A percentile compares a stretch with the other conserved stretches of the same genome.
Conservation (phyloP, 2,797 vertebrate species). For the Lacerta agilis region DNA sequence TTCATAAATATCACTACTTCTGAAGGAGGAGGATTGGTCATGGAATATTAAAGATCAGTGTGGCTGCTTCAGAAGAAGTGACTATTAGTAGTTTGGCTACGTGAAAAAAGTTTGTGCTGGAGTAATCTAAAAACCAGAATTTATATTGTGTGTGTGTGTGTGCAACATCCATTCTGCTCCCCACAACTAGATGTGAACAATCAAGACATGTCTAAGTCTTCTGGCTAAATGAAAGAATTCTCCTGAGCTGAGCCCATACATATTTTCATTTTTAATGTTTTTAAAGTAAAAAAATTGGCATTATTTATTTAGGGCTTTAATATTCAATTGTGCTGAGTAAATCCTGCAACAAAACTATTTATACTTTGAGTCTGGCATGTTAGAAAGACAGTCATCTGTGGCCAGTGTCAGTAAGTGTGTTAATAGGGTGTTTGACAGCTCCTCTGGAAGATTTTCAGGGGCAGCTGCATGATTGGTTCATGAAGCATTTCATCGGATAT, state of each 20-base stretch:
- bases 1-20: background rate
- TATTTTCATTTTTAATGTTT: constrained; percentile 53
- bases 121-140: background rate
- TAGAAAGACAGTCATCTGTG: constrained; percentile 65
- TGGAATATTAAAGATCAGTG: background rate
- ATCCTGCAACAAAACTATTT: constrained; percentile 55
- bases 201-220: constrained; percentile 48
- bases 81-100: background rate
- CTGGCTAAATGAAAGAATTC: constrained; percentile 54
- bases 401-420: constrained; percentile 64
- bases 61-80: background rate
- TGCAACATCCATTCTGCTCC: background rate
- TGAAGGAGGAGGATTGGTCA: background rate
- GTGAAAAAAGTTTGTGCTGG: background rate
- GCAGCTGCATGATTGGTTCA: constrained; percentile 68
- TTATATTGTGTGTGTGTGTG: background rate
- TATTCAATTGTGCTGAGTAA: constrained; percentile 56
- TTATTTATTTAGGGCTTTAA: constrained; percentile 67
- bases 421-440: constrained; percentile 72
- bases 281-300: constrained; percentile 51
- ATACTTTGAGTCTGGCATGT: constrained; percentile 57
- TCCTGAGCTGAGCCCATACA: constrained; percentile 39
- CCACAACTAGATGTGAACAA: background rate
- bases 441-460: constrained; percentile 68
- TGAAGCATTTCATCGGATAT: constrained; percentile 71